phyloP scores from a whole-genome alignment of 2,888 invertebrate genomes.

The Physocephala rufipes region DNA sequence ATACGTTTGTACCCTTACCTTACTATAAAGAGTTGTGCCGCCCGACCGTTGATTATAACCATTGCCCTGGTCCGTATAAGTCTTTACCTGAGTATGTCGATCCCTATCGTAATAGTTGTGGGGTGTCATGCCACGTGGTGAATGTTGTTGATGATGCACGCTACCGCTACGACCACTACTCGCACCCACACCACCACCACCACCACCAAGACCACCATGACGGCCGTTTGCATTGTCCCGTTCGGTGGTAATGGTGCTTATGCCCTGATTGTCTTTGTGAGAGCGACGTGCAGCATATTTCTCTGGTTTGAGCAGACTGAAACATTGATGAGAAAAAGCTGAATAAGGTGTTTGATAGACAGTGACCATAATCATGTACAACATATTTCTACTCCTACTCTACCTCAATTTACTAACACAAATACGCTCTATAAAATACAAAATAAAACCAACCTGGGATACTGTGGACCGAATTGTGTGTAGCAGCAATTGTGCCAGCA shows the following conservation, averaged over 20 bases:
- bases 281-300: conserved; percentile 74
- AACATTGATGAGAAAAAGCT: conserved; percentile 21
- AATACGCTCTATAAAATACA: background rate
- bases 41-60: conserved; percentile 79
- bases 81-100: conserved; percentile 91
- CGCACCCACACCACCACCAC: conserved; percentile 57
- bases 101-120: conserved; percentile 67
- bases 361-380: conserved; percentile 6
- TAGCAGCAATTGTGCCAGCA: conserved; percentile 96
- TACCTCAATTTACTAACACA: no score
- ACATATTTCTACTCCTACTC: background rate
- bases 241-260: conserved; percentile 66
- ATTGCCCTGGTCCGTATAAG: conserved; percentile 93
- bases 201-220: conserved; percentile 60
- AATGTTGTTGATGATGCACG: conserved; percentile 57
- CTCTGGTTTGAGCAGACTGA: conserved; percentile 74
- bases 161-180: conserved; percentile 42
- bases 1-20: conserved; percentile 73
- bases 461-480: conserved; percentile 95
- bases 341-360: background rate
- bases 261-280: conserved; percentile 67
- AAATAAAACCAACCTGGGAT: conserved; percentile 81
- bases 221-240: conserved; percentile 66
- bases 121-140: conserved; percentile 67
- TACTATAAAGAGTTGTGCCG: conserved; percentile 81